phyloP scores from a whole-genome alignment of 2,113 vertebrate species.

The Rhinichthys klamathensis region DNA sequence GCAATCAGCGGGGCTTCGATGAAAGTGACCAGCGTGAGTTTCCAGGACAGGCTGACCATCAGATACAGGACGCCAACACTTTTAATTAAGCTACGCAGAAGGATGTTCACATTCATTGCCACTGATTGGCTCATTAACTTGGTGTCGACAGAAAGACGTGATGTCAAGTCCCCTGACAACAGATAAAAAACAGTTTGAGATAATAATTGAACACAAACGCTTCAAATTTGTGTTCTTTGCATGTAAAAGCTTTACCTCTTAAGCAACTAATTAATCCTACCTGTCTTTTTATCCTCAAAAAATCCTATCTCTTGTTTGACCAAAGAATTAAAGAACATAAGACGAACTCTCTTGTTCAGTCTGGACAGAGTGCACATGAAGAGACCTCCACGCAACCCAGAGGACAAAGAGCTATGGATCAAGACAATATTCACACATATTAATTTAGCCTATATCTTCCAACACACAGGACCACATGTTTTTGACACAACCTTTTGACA shows the following conservation, averaged over 20 bases:
- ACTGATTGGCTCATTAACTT: conserved; percentile 76
- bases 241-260: background rate
- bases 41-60: conserved; percentile 82
- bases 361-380: conserved; percentile 64
- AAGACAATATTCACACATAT: background rate
- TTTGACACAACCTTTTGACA: too few relatives aligned
- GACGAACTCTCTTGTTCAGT: conserved; percentile 65
- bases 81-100: conserved; percentile 79
- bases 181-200: background rate
- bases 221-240: too few relatives aligned
- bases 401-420: conserved; percentile 67
- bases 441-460: background rate
- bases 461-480: too few relatives aligned
- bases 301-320: conserved; percentile 74
- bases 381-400: conserved; percentile 73
- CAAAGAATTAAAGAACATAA: conserved; percentile 68
- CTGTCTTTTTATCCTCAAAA: conserved; percentile 71
- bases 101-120: conserved; percentile 78
- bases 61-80: conserved; percentile 76
- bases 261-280: conserved; percentile 37
- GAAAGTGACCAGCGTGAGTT: conserved; percentile 79
- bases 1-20: conserved; percentile 74
- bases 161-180: conserved; percentile 79
- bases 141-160: conserved; percentile 79
- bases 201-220: too few relatives aligned